These are phyloP conservation scores for Mactra quadrangularis DNA, from an alignment of 1,140 invertebrate genomes.

Conservation along the genomic window DNA sequence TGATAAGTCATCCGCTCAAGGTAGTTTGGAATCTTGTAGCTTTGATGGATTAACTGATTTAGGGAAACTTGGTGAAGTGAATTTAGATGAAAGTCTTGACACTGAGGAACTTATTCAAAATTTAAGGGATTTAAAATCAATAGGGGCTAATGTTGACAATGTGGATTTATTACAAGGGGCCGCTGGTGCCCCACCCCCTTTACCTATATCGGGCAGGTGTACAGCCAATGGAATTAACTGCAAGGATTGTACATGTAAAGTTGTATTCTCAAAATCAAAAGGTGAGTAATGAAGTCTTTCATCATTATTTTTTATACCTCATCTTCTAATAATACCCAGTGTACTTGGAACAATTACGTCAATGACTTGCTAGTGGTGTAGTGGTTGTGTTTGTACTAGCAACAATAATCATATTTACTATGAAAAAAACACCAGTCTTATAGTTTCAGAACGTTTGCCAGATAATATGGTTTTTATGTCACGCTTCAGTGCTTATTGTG, in stretches of 20 bases:
- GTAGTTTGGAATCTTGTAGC: slow-evolving; percentile 5
- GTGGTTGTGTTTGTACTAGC: too few species aligned
- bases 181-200: slow-evolving; percentile 18
- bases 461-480: too few species aligned
- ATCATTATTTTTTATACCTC: too few species aligned
- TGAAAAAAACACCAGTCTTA: too few species aligned
- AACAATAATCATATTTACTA: too few species aligned
- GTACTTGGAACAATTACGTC: too few species aligned
- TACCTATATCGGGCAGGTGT: slow-evolving; percentile 17
- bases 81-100: neutral
- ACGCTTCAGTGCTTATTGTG: too few species aligned
- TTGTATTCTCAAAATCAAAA: slow-evolving; percentile 57
- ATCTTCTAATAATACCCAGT: too few species aligned
- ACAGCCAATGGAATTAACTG: slow-evolving; percentile 38
- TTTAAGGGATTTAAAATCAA: slow-evolving; percentile 13
- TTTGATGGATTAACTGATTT: slow-evolving; percentile 9
- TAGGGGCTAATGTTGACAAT: slow-evolving; percentile 15
- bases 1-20: neutral
- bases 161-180: slow-evolving; percentile 50
- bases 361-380: too few species aligned
- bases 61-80: neutral
- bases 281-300: slow-evolving; percentile 37
- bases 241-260: slow-evolving; percentile 61
- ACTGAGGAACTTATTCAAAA: slow-evolving; percentile 1
- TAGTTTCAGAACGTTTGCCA: too few species aligned